Conservation (phyloP, 2,113 vertebrate genomes). For the Glaucidium brasilianum region DNA sequence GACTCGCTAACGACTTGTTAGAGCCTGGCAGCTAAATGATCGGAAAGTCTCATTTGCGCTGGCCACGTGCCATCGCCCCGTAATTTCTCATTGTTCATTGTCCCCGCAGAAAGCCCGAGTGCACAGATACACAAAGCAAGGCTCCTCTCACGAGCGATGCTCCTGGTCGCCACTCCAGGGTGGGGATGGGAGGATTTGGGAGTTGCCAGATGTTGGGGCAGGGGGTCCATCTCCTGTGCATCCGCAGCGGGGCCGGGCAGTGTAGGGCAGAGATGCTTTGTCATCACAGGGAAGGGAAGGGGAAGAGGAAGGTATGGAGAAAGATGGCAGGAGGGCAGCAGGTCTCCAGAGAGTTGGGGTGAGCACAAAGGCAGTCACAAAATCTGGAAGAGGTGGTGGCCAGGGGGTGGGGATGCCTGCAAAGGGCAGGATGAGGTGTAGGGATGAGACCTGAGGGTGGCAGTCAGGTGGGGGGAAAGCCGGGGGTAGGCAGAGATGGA, state of each 20-base stretch:
- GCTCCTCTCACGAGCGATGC: background rate
- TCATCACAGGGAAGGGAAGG: accelerated
- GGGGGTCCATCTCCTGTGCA: background rate
- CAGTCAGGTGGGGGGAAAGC: accelerated
- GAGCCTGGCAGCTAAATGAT: conserved; percentile 5
- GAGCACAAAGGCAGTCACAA: background rate
- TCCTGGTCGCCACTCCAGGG: accelerated
- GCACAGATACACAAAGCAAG: background rate
- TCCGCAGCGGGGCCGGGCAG: accelerated
- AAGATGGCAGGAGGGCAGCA: background rate
- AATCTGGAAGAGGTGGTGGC: background rate
- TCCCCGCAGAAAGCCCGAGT: background rate
- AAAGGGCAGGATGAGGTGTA: background rate
- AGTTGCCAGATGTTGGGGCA: accelerated
- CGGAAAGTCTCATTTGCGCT: background rate
- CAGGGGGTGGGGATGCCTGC: accelerated
- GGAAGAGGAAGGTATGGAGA: background rate
- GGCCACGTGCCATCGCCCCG: background rate
- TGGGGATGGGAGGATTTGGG: background rate
- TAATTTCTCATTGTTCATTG: conserved; percentile 57
- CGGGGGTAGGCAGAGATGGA: background rate
- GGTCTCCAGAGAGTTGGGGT: background rate
- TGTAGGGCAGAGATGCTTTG: accelerated
- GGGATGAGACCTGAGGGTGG: background rate
- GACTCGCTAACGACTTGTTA: background rate